Evolutionary conservation across 2,113 vertebrate genomes (phyloP).

Genomic region (Chascanopsetta lugubris): DNA sequence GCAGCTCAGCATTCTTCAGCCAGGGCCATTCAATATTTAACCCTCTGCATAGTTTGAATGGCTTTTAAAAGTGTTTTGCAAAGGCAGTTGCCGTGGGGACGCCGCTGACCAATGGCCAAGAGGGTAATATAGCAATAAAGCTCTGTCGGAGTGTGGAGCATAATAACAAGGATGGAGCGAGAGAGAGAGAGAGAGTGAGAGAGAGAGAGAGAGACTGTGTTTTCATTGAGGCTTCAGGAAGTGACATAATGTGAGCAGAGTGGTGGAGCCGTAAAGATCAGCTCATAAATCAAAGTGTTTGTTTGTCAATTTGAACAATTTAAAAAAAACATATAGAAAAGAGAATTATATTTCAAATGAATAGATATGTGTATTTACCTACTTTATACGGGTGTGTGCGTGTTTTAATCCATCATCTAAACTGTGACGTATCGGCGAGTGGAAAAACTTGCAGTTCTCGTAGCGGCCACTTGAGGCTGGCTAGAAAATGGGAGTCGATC

Average conservation of each 20-base stretch:
- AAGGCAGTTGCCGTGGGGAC: constrained; percentile 45
- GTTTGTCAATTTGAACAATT: too few relatives aligned
- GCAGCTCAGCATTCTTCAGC: constrained; percentile 35
- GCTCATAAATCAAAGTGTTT: too few relatives aligned
- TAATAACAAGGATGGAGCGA: neutral
- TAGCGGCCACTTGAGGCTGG: too few relatives aligned
- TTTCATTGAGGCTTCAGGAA: neutral
- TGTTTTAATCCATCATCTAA: too few relatives aligned
- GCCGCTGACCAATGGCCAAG: neutral
- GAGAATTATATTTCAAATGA: too few relatives aligned
- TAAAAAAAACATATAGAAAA: too few relatives aligned
- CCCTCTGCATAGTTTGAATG: constrained; percentile 35
- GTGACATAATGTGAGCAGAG: neutral
- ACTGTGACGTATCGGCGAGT: too few relatives aligned
- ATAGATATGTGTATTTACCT: too few relatives aligned
- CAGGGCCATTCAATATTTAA: constrained; percentile 60
- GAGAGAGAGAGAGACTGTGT: constrained; percentile 16
- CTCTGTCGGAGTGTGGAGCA: neutral
- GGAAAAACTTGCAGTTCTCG: too few relatives aligned
- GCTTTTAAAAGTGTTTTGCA: constrained; percentile 40
- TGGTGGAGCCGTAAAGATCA: too few relatives aligned
- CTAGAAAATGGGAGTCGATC: too few relatives aligned
- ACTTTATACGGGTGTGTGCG: too few relatives aligned
- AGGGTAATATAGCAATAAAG: constrained; percentile 45
- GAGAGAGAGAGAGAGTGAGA: constrained; percentile 12